Conservation (phyloP, 1,140 invertebrate species). For the Drosophila navojoa region DNA sequence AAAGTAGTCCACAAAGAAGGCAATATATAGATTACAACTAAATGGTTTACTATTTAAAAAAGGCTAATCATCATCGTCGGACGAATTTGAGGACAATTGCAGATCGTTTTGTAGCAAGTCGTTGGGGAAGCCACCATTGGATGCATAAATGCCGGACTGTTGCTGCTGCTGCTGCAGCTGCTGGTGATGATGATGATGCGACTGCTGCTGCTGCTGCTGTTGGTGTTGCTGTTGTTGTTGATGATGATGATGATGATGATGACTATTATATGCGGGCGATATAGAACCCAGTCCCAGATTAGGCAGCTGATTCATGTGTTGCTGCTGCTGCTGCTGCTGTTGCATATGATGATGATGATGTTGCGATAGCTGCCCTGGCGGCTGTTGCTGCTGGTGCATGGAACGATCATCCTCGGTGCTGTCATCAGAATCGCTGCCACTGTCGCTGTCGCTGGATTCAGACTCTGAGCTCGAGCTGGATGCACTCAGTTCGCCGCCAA, state of each 20-base stretch:
- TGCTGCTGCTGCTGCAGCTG: conserved; percentile 63
- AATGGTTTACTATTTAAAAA: conserved; percentile 37
- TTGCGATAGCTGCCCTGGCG: conserved; percentile 30
- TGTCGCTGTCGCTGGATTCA: conserved; percentile 84
- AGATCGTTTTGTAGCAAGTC: conserved; percentile 89
- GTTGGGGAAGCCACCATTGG: conserved; percentile 84
- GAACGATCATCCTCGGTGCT: conserved; percentile 70
- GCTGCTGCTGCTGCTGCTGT: conserved; percentile 37
- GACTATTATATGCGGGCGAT: conserved; percentile 75
- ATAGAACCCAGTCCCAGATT: conserved; percentile 51
- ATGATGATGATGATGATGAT: conserved; percentile 63
- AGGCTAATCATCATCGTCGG: conserved; percentile 78
- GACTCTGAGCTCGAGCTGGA: conserved; percentile 83
- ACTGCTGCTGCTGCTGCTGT: conserved; percentile 56
- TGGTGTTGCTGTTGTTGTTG: conserved; percentile 31
- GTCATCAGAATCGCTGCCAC: conserved; percentile 83
- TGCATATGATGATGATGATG: conserved; percentile 26
- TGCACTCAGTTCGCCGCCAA: conserved; percentile 72
- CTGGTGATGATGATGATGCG: conserved; percentile 63
- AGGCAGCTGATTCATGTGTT: conserved; percentile 54
- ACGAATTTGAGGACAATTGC: conserved; percentile 86
- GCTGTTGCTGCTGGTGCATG: conserved; percentile 25
- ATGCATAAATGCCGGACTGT: conserved; percentile 72
- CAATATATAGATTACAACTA: conserved; percentile 38
- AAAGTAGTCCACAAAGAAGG: conserved; percentile 48